Evolutionary conservation across 2,797 vertebrate genomes (phyloP).

Genomic region (Octomys mimax): DNA sequence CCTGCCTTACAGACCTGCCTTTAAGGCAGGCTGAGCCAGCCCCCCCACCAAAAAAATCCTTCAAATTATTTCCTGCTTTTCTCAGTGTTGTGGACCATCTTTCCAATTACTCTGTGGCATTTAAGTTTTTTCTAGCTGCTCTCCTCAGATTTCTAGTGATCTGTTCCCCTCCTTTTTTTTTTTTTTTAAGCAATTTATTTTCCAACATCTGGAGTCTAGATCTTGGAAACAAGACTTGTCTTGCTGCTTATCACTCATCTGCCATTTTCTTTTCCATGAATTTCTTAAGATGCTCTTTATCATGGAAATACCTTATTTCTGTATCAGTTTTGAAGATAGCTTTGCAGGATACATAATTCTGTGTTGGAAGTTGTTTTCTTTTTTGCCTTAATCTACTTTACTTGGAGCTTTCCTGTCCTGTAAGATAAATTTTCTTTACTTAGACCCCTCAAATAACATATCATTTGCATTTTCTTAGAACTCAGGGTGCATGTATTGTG

Average conservation of each 20-base stretch:
- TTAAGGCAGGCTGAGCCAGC: no score
- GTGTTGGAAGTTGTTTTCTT: background rate
- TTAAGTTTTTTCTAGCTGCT: background rate
- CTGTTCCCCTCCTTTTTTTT: background rate
- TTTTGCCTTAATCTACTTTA: background rate
- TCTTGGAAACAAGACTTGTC: background rate
- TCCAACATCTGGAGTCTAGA: background rate
- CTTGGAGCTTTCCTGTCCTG: background rate
- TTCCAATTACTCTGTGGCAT: background rate
- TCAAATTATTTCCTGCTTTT: background rate
- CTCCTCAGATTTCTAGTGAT: background rate
- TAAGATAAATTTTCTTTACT: constrained; percentile 44
- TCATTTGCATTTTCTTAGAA: constrained; percentile 38
- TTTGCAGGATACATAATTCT: background rate
- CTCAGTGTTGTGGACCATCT: background rate
- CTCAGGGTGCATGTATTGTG: background rate
- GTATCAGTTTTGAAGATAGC: background rate
- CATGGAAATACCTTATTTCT: background rate
- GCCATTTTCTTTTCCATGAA: background rate
- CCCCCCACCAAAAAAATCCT: no score
- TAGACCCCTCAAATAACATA: constrained; percentile 23
- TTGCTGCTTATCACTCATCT: background rate
- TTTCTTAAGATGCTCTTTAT: background rate
- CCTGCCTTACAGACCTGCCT: no score
- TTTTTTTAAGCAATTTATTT: background rate